Evolutionary conservation across 2,797 vertebrate species (phyloP).

Genomic region (Anomalospiza imberbis): DNA sequence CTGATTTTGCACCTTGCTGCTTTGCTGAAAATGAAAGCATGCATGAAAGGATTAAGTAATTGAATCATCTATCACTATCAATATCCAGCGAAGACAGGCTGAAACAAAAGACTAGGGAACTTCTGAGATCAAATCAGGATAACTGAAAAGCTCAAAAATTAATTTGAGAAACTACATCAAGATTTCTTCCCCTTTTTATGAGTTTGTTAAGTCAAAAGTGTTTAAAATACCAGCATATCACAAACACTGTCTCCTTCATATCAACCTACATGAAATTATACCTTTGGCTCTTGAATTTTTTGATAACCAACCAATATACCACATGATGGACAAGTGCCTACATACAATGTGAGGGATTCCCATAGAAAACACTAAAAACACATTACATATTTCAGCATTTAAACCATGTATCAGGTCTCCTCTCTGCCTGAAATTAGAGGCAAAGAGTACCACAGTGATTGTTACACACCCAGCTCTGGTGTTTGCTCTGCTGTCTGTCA

Average conservation of each 20-base stretch:
- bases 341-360: neutral
- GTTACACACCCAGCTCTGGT: neutral
- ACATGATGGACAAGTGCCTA: neutral
- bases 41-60: conserved; percentile 7
- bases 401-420: neutral
- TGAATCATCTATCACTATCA: neutral
- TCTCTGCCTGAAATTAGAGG: neutral
- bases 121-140: neutral
- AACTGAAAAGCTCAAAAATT: neutral
- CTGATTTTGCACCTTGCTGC: conserved; percentile 10
- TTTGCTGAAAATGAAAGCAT: conserved; percentile 14
- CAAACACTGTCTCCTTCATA: neutral
- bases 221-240: neutral
- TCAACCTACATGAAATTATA: neutral
- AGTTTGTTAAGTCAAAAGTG: neutral
- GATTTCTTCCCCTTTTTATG: neutral
- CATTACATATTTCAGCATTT: neutral
- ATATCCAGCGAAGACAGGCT: neutral
- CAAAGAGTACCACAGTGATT: neutral
- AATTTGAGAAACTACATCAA: neutral
- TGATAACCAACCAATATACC: neutral
- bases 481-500: neutral
- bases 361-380: neutral
- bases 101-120: neutral
- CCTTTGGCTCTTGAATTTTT: neutral